Evolutionary conservation across 2,888 invertebrate genomes (phyloP), one percentile per base, ranked within the genome.

Genomic region (Penaeus monodon): DNA sequence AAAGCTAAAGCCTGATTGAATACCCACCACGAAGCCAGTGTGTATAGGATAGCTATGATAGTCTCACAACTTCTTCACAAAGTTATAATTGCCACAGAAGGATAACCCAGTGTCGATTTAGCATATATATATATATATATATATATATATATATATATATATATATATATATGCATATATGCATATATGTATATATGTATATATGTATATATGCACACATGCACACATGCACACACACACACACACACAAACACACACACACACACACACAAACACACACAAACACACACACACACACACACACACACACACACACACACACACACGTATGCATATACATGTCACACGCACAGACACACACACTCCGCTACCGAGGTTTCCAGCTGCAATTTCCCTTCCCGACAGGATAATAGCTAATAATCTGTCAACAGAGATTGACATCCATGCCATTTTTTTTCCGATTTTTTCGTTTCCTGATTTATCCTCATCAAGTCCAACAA

Each of bases 131-230:
- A 57, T 78, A 27, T 78, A 57, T 63, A n/a, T n/a, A 57, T 57
- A 57, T 10, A 49, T 38, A 38, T 17, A 33, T 7, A 49, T n/a
- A 78, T 24, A 57, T 22, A 57, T 22, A 14, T 3, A 57, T 57
- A 79, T 22, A 65, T 38, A 65, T 22, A 64, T 38, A 77, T n/a
- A 44, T n/a, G 65, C 22, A 29, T 20, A 65, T 38, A 64, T 24
- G 4, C 33, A 27, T 38, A 73, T n/a, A 73, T 73, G 29, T 73
- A 29, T 73, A 73, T 73, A 24, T 73, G 29, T 29, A 76, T 27
- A 73, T 22, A 73, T 22, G 33, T 20, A 73, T 20, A 78, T n/a
- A 78, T 27, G 64, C 29, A 78, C 29, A 78, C 63, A 78, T 22
- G 64, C 63, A 64, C 27, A 78, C 27, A 78, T 27, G 27, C 33